Base-by-base conservation (phyloP, 2,797 vertebrate species). In the Phrynocephalus vlangalii region DNA sequence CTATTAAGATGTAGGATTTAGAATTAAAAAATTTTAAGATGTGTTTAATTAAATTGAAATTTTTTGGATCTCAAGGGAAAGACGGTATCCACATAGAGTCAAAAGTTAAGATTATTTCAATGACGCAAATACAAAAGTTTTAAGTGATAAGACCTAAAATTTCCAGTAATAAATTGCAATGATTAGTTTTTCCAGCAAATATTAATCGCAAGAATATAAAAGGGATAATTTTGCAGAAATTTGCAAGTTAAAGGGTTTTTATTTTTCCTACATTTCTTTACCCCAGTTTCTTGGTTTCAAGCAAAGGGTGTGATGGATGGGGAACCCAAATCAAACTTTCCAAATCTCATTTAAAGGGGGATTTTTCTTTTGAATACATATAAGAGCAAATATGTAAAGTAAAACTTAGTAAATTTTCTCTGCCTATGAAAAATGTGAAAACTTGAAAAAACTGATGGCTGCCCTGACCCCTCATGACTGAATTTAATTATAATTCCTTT, bases 31-130 rank as follows among this genome's bases (percentile, higher is more conserved):
- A 68, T 91, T 86, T 92, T 91, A 91, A 83, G 84, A 63, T 90
- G 88, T 91, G 79, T 86, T 93, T 94, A 94, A 94, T 95, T 93
- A 91, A 89, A 92, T n/a, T 92, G 82, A 95, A 75, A n/a, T n/a
- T n/a, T 86, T 93, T 87, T 52, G 91, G 18, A 79, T 88, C 87
- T 93, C 78, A 1, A 83, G 81, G 92, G 83, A 92, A 56, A 91
- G 85, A 85, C 78, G 75, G 33, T 79, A 91, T 63, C 72, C 84
- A 90, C 72, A 83, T 3, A 13, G 84, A 86, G 89, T 38, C 78
- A 86, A 79, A 92, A 93, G 91, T 91, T 93, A 82, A 85, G 84
- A 87, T 87, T 87, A 86, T 70, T 90, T 80, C 79, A 85, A 91
- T 91, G 68, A 86, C 80, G 30, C 44, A 7, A 90, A 91, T 91